Percentiles rank a stretch among this genome's conserved stretches.
phyloP scores from a whole-genome alignment of 2,888 invertebrate genomes.

The Lochmaea capreae region DNA sequence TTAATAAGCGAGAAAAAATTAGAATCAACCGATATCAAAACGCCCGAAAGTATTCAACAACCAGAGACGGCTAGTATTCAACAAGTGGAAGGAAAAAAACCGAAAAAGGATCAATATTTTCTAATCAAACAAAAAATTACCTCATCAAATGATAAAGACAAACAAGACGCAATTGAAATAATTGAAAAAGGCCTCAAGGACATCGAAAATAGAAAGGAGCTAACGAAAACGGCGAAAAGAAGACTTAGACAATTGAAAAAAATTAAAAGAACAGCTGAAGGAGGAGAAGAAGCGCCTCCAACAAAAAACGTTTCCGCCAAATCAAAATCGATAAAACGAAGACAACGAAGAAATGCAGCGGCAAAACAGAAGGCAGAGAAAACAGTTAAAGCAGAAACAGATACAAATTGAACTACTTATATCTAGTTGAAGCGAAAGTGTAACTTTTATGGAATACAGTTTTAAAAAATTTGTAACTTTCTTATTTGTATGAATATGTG shows the following conservation, averaged over 20 bases:
- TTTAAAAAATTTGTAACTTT: background rate
- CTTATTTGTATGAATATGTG: too few species aligned
- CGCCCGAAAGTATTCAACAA: background rate
- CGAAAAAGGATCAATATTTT: slow-evolving; percentile 14
- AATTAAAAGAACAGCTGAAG: slow-evolving; percentile 31
- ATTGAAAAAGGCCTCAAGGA: slow-evolving; percentile 30
- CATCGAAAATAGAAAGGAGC: slow-evolving; percentile 25
- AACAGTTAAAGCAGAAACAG: background rate
- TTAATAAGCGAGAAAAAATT: background rate
- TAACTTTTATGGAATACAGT: background rate
- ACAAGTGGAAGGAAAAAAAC: slow-evolving; percentile 8
- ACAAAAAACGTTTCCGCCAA: background rate
- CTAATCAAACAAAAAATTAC: slow-evolving; percentile 30
- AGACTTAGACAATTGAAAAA: slow-evolving; percentile 30
- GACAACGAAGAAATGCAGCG: slow-evolving; percentile 14
- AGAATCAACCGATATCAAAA: background rate
- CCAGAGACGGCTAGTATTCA: background rate
- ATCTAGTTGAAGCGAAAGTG: too few species aligned
- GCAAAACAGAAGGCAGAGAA: background rate
- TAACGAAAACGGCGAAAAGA: slow-evolving; percentile 32
- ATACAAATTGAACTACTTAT: background rate
- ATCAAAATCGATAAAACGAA: slow-evolving; percentile 17
- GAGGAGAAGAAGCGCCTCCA: slow-evolving; percentile 14
- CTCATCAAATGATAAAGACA: slow-evolving; percentile 15
- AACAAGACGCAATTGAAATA: slow-evolving; percentile 18